These are phyloP conservation scores for Limnephilus rhombicus DNA, from an alignment of 2,888 invertebrate species.

Conservation along the genomic window DNA sequence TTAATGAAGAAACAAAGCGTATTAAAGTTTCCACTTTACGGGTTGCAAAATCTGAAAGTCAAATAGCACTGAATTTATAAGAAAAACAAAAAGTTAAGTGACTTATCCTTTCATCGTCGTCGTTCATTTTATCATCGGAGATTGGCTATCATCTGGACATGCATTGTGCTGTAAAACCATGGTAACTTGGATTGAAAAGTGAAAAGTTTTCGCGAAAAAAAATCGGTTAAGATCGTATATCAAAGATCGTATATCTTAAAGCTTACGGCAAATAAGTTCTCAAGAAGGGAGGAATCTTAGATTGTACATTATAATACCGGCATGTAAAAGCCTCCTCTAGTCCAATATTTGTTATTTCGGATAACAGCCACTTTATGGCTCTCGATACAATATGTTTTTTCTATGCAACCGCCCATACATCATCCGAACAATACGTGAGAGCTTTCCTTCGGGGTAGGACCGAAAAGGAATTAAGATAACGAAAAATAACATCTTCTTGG, in stretches of 20 bases:
- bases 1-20: neutral
- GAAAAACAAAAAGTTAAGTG: neutral
- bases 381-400: constrained; percentile 56
- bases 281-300: constrained; percentile 43
- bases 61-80: neutral
- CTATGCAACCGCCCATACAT: constrained; percentile 47
- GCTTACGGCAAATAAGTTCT: constrained; percentile 22
- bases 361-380: constrained; percentile 59
- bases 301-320: constrained; percentile 51
- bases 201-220: neutral
- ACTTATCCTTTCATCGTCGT: too few relatives aligned
- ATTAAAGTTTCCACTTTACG: neutral
- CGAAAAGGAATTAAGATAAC: constrained; percentile 4
- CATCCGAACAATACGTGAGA: constrained; percentile 25
- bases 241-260: neutral
- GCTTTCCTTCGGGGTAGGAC: neutral
- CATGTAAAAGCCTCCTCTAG: constrained; percentile 47
- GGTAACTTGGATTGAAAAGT: neutral
- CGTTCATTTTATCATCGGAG: neutral
- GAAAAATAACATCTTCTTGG: neutral
- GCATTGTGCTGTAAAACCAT: neutral
- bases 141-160: neutral
- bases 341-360: constrained; percentile 57
- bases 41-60: neutral
- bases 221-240: neutral